Percentiles rank a stretch among this genome's conserved stretches.
These are phyloP conservation scores for Pseudoips prasinana DNA, from an alignment of 2,888 invertebrate genomes.

Conservation along the genomic window DNA sequence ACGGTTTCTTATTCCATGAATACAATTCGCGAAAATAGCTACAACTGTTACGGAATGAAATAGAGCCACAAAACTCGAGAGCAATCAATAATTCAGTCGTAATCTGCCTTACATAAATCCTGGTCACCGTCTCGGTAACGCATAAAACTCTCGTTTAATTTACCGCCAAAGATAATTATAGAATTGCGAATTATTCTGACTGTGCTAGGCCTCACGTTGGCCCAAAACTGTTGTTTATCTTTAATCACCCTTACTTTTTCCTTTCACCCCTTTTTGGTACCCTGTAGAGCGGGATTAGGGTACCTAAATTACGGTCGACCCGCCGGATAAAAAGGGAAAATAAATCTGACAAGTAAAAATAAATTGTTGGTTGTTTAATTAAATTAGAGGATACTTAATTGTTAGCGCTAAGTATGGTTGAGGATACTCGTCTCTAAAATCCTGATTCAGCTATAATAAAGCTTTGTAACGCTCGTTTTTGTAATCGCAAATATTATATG, in stretches of 20 bases:
- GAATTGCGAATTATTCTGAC: constrained; percentile 70
- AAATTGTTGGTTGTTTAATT: constrained; percentile 37
- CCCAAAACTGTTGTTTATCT: constrained; percentile 71
- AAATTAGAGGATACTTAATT: constrained; percentile 35
- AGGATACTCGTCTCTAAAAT: constrained; percentile 22
- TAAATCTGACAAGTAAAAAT: constrained; percentile 34
- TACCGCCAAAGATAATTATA: constrained; percentile 63
- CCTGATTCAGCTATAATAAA: constrained; percentile 19
- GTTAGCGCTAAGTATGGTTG: constrained; percentile 25
- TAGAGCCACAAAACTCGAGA: no score
- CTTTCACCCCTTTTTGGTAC: constrained; percentile 56
- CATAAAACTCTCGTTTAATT: constrained; percentile 60
- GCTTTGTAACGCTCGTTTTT: constrained; percentile 21
- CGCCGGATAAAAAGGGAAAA: constrained; percentile 38
- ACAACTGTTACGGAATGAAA: no score
- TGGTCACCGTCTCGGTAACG: constrained; percentile 28
- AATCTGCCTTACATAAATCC: constrained; percentile 44
- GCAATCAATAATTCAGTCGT: constrained; percentile 11
- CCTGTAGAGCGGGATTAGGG: constrained; percentile 60
- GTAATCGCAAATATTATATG: constrained; percentile 17
- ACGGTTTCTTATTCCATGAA: no score
- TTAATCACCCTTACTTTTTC: constrained; percentile 74
- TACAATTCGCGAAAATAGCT: no score
- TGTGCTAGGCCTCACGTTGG: constrained; percentile 48
- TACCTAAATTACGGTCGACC: constrained; percentile 60